phyloP scores from a whole-genome alignment of 2,797 vertebrate genomes.

The Nyctalus aviator region DNA sequence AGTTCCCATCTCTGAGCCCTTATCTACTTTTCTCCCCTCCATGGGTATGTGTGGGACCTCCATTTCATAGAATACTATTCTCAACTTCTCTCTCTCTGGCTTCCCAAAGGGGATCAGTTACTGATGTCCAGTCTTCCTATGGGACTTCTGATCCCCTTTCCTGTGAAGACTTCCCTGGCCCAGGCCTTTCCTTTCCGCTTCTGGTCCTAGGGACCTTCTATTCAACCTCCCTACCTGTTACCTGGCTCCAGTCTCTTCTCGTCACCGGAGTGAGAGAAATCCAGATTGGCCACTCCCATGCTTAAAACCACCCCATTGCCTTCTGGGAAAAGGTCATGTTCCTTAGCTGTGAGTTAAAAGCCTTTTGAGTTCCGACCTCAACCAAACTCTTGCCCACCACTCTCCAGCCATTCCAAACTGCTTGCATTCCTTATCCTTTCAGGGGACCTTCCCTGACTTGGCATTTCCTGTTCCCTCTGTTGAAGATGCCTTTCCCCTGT shows the following conservation, averaged over 20 bases:
- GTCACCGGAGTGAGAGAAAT: neutral
- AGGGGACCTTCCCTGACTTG: neutral
- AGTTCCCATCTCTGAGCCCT: no score
- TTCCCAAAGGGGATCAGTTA: neutral
- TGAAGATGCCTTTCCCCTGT: neutral
- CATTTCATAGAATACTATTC: neutral
- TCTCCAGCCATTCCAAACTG: neutral
- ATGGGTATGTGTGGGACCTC: neutral
- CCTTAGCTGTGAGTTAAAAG: neutral
- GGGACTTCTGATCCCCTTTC: neutral
- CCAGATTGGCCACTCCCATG: neutral
- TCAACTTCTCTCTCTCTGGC: neutral
- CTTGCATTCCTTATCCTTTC: neutral
- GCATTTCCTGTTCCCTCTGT: neutral
- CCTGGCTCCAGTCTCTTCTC: neutral
- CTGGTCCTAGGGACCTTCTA: neutral
- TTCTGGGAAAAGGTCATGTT: slow-evolving; percentile 1
- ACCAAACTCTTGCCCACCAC: neutral
- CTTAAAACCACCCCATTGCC: neutral
- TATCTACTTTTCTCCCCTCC: neutral
- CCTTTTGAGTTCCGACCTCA: neutral
- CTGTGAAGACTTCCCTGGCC: neutral
- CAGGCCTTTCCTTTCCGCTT: neutral
- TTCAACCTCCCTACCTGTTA: neutral
- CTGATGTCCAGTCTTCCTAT: neutral